These are phyloP conservation scores for Coptodon rendalli DNA, from an alignment of 2,113 vertebrate species.

Conservation along the genomic window DNA sequence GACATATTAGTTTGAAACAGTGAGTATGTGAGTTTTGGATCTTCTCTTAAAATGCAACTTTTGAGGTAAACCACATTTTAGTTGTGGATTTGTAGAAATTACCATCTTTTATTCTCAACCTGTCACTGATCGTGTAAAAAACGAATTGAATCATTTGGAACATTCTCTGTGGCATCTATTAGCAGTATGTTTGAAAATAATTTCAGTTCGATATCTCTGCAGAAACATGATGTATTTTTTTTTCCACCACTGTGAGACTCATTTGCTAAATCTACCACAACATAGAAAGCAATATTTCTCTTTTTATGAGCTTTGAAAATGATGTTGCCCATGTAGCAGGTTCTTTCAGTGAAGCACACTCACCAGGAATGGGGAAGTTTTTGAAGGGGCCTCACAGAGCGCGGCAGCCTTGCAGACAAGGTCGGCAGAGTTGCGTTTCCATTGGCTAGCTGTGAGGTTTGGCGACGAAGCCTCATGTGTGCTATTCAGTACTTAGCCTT, in stretches of 20 bases:
- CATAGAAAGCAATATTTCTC: not conserved
- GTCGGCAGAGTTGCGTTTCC: not conserved
- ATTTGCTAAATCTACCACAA: not conserved
- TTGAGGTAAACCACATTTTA: not conserved
- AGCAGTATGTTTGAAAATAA: not conserved
- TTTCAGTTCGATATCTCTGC: not conserved
- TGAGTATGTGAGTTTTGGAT: not conserved
- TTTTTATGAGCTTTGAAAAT: not conserved
- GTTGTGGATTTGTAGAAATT: not conserved
- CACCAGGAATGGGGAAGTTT: not conserved
- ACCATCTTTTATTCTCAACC: not conserved
- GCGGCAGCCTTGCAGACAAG: constrained; percentile 29
- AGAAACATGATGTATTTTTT: not conserved
- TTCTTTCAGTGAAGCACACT: not conserved
- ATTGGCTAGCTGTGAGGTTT: not conserved
- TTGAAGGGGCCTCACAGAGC: not conserved
- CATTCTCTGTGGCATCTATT: not conserved
- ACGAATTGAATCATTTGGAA: not conserved
- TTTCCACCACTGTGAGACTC: not conserved
- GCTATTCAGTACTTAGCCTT: constrained; percentile 57
- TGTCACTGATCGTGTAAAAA: not conserved
- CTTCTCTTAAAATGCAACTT: not conserved
- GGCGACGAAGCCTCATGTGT: constrained; percentile 27
- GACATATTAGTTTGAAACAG: not conserved
- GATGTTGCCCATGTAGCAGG: not conserved